Evolutionary conservation across 2,797 vertebrate genomes (phyloP), one percentile per base, ranked within the genome.

Genomic region (Amphiprion clarkii): DNA sequence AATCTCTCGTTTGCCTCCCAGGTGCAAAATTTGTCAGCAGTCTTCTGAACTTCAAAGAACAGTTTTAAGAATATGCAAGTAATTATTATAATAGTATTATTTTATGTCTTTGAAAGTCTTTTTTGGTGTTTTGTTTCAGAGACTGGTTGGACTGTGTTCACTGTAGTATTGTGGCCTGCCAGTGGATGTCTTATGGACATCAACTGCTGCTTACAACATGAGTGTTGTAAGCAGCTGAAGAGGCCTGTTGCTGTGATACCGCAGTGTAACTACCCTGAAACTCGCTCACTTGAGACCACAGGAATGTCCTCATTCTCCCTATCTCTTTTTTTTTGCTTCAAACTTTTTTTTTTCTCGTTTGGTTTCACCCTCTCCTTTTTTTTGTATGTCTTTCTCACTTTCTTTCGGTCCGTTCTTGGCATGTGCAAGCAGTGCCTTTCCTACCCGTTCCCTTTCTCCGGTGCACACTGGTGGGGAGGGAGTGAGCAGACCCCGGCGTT

Each of bases 161-260:
- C 55, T 74, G 68, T 62, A 78, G 36, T 66, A 14, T 31, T 67
- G 54, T 62, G 55, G 42, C 70, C 76, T 29, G 65, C 67, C 81
- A 71, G 79, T 87, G 76, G 87, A 85, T 78, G 82, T 79, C 70
- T 65, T 60, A 66, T 71, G 80, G 80, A 71, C 81, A 62, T 87
- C 53, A 71, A 16, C 48, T 60, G 46, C 67, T 52, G 33, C 56
- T 70, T 27, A 39, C 69, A 67, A 60, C 59, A 59, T 87, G 84
- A 89, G 76, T 84, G 85, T 62, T 87, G 85, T 86, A 71, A 84
- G 82, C 87, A 88, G 88, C 89, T 86, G 89, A 89, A 90, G 89
- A 76, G 82, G 86, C 79, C 82, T 89, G 92, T 88, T 89, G 84
- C 90, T 79, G 86, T 81, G 87, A 86, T 91, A 86, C 84, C 80